Evolutionary conservation across 2,888 invertebrate species (phyloP).

Genomic region (Lagria hirta): DNA sequence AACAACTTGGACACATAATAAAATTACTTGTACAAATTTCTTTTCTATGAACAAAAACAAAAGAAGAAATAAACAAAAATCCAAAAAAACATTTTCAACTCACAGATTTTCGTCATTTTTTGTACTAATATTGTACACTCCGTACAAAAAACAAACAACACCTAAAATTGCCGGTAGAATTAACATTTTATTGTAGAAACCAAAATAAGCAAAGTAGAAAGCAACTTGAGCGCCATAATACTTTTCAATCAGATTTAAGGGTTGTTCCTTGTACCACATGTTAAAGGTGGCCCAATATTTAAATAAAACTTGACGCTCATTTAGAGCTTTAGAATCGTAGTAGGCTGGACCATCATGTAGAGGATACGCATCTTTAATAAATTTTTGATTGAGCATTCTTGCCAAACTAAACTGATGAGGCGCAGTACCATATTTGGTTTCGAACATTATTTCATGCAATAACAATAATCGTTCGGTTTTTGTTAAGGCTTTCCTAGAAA

Average conservation of each 20-base stretch:
- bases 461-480: conserved; percentile 12
- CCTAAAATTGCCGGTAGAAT: conserved; percentile 55
- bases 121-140: too few species aligned
- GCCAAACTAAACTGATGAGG: too few species aligned
- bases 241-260: conserved; percentile 60
- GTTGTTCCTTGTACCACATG: conserved; percentile 20
- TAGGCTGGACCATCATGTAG: conserved; percentile 8
- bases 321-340: background rate
- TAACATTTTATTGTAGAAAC: conserved; percentile 58
- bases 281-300: conserved; percentile 15
- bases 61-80: conserved; percentile 23
- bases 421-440: conserved; percentile 13
- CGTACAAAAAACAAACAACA: conserved; percentile 48
- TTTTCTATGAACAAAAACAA: too few species aligned
- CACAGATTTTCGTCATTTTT: conserved; percentile 3
- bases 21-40: conserved; percentile 45
- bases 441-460: conserved; percentile 4
- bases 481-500: background rate
- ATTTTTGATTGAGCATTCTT: too few species aligned
- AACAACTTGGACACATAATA: conserved; percentile 62
- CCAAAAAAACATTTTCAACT: background rate
- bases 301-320: conserved; percentile 7
- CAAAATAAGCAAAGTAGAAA: conserved; percentile 61
- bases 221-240: conserved; percentile 61
- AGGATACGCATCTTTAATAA: conserved; percentile 10